Base-by-base conservation (phyloP, 2,113 vertebrate species). In the Corythornis vintsioides region DNA sequence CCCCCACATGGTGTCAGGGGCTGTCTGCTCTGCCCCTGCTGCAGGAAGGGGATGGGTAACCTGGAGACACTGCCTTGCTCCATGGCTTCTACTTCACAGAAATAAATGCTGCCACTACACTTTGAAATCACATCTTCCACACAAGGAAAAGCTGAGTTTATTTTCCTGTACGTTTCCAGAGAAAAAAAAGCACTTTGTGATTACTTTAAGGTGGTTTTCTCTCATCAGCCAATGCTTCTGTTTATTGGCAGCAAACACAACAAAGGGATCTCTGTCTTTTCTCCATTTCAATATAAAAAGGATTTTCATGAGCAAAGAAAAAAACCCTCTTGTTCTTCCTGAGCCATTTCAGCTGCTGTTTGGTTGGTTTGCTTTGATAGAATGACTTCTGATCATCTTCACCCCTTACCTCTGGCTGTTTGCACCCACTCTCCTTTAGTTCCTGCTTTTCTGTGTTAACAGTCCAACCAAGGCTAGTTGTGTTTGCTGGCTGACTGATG, bases 211-310 rank as follows among this genome's bases (percentile, higher is more conserved):
- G n/a, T n/a, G 31, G 52, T 88, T 74, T 88, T 79, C 48, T 65
- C 29, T 79, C 40, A 83, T 69, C 53, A 90, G 9, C 22, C 64
- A 48, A 12, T 48, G 42, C 76, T 89, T 93, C 67, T 59, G 59
- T 86, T 93, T 83, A 88, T 95, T 96, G 94, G 91, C 65, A 75
- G 80, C 94, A 95, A 90, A 77, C 77, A 71, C 65, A 35, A 80
- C 79, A 57, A 65, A 92, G 57, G 10, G 29, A 65, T 93, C 42
- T 91, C 65, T 91, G 13, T n/a, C 22, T 83, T 94, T 84, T 92
- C 47, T 83, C 38, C 24, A 60, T 96, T 94, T 95, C 85, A 87
- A 66, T 92, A 65, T 76, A 89, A 76, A 92, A 92, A 87, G 48
- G 16, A 29, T 76, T 91, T 93, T 93, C 43, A 45, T 84, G 76